Conservation (phyloP, 2,797 vertebrate species). For the Apogon talboti region DNA sequence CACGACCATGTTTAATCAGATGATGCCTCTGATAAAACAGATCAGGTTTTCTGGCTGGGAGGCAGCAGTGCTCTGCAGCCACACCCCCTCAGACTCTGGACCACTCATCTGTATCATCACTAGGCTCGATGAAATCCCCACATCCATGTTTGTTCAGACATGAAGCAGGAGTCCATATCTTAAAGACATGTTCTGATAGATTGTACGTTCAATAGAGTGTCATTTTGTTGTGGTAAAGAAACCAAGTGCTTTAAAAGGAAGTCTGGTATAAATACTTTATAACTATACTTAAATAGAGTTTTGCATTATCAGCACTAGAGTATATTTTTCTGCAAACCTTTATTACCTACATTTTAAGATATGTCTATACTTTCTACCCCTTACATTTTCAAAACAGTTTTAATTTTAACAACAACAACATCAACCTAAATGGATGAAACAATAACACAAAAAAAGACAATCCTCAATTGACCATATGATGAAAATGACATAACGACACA, state of each 20-base stretch:
- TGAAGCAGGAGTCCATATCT: slow-evolving; percentile 11
- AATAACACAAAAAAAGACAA: too few relatives aligned
- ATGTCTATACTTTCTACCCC: too few relatives aligned
- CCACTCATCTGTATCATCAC: background rate
- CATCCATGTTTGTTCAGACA: slow-evolving; percentile 24
- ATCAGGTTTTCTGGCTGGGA: background rate
- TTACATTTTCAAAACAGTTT: too few relatives aligned
- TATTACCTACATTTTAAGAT: too few relatives aligned
- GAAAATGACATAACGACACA: too few relatives aligned
- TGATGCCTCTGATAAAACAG: slow-evolving; percentile 23
- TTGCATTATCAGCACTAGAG: background rate
- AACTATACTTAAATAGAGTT: background rate
- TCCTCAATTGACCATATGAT: too few relatives aligned
- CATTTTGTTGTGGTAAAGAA: slow-evolving; percentile 25
- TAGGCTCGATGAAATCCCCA: slow-evolving; percentile 11
- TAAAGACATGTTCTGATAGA: slow-evolving; percentile 24
- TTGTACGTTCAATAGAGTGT: background rate
- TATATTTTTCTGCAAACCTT: background rate
- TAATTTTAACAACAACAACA: too few relatives aligned
- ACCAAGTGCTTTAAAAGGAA: background rate
- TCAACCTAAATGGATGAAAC: too few relatives aligned
- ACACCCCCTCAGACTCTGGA: slow-evolving; percentile 1
- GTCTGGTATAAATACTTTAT: too few relatives aligned
- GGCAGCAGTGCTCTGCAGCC: background rate
- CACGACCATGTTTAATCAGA: slow-evolving; percentile 27